Evolutionary conservation across 2,888 invertebrate genomes (phyloP).

Genomic region (Andrena praecox): DNA sequence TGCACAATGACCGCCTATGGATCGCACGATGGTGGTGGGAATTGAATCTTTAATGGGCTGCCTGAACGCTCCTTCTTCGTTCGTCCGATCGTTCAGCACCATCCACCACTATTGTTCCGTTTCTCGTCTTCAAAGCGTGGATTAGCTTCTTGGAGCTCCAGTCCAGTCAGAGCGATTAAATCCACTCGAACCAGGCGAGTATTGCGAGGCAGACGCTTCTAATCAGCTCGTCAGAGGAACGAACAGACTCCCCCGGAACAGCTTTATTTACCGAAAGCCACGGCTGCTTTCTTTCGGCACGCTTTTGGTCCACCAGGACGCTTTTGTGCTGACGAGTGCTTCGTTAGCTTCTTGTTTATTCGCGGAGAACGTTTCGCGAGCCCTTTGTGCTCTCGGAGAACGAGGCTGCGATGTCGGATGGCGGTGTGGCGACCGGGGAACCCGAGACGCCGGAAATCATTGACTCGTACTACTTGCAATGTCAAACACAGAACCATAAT

Average conservation of each 20-base stretch:
- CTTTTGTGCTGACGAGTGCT: constrained; percentile 8
- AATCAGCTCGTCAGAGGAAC: constrained; percentile 11
- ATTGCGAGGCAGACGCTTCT: neutral
- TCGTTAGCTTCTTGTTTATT: constrained; percentile 9
- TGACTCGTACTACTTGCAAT: constrained; percentile 30
- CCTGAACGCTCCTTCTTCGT: neutral
- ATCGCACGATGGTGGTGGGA: neutral
- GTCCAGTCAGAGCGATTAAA: constrained; percentile 5
- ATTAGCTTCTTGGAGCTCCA: constrained; percentile 29
- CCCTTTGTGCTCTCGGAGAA: constrained; percentile 6
- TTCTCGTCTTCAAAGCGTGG: neutral
- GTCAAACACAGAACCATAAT: neutral
- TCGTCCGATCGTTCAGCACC: neutral
- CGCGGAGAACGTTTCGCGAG: constrained; percentile 14
- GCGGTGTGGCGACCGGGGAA: neutral
- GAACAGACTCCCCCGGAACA: neutral
- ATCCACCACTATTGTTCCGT: constrained; percentile 26
- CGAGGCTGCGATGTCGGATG: constrained; percentile 27
- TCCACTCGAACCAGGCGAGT: neutral
- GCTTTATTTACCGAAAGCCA: neutral
- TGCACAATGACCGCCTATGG: constrained; percentile 36
- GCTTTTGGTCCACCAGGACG: neutral
- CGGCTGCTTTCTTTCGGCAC: neutral
- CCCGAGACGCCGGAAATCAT: constrained; percentile 19
- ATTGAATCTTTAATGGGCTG: constrained; percentile 36